Percentiles rank a stretch among this genome's conserved stretches.
phyloP scores from a whole-genome alignment of 2,113 vertebrate species.

The Pygoscelis adeliae region DNA sequence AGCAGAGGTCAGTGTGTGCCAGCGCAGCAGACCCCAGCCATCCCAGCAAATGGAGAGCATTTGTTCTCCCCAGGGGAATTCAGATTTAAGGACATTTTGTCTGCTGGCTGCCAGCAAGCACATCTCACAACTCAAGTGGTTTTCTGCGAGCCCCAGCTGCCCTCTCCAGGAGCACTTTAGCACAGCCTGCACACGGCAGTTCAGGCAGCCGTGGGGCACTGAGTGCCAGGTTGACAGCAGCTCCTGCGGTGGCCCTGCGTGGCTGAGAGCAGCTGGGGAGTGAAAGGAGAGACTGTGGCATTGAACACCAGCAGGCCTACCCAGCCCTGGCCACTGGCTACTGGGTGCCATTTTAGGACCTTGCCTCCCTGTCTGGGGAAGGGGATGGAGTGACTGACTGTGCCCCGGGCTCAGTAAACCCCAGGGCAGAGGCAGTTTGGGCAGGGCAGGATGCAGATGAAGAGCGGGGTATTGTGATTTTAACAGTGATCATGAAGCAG shows the following conservation, averaged over 20 bases:
- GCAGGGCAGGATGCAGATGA: neutral
- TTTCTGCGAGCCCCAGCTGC: neutral
- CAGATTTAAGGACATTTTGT: neutral
- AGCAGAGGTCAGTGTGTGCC: neutral
- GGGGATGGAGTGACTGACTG: neutral
- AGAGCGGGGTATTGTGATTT: neutral
- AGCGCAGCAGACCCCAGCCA: neutral
- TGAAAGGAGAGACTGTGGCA: neutral
- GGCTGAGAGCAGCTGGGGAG: neutral
- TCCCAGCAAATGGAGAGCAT: neutral
- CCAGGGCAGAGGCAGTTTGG: neutral
- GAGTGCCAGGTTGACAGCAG: neutral
- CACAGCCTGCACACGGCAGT: rapidly evolving
- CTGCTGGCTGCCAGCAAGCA: neutral
- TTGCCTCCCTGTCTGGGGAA: neutral
- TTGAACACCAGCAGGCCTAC: neutral
- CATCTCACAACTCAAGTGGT: neutral
- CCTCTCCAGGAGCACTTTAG: neutral
- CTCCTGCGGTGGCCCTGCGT: rapidly evolving
- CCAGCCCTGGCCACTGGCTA: neutral
- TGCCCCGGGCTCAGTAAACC: neutral
- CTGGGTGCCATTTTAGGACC: rapidly evolving
- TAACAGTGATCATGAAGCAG: neutral
- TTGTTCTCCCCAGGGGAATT: neutral
- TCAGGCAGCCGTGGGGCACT: neutral